phyloP scores from a whole-genome alignment of 2,113 vertebrate genomes.

The Leptobrachium ailaonicum region DNA sequence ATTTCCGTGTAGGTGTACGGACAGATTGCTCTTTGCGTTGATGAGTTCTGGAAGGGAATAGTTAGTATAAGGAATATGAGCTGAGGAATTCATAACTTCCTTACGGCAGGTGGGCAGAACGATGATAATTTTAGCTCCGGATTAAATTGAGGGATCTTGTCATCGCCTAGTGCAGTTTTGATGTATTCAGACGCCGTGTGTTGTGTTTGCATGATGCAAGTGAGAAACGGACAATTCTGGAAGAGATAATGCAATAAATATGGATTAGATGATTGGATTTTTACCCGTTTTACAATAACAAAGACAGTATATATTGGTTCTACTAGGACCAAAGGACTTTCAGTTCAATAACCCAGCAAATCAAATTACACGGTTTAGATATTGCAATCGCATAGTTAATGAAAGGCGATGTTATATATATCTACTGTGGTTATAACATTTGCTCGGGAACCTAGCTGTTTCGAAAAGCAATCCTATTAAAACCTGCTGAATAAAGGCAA shows the following conservation, averaged over 20 bases:
- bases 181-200: conserved; percentile 1
- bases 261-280: conserved; percentile 23
- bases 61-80: fast-evolving
- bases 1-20: conserved; percentile 54
- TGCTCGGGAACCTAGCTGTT: not conserved
- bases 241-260: conserved; percentile 40
- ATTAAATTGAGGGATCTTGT: conserved; percentile 31
- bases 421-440: too few species aligned
- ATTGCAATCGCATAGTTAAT: not conserved
- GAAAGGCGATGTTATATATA: too few species aligned
- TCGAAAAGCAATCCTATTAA: not conserved
- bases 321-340: not conserved
- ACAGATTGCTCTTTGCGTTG: conserved; percentile 53
- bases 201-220: conserved; percentile 32
- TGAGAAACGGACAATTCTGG: conserved; percentile 7
- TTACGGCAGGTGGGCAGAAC: not conserved
- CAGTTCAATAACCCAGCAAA: not conserved
- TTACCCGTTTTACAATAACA: not conserved
- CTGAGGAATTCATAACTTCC: conserved; percentile 63
- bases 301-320: not conserved
- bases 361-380: not conserved
- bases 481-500: not conserved
- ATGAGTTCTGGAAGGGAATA: conserved; percentile 52
- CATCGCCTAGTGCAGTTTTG: conserved; percentile 10
- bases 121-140: conserved; percentile 24